Conservation (phyloP, 1,140 invertebrate genomes). For the Coboldia fuscipes region DNA sequence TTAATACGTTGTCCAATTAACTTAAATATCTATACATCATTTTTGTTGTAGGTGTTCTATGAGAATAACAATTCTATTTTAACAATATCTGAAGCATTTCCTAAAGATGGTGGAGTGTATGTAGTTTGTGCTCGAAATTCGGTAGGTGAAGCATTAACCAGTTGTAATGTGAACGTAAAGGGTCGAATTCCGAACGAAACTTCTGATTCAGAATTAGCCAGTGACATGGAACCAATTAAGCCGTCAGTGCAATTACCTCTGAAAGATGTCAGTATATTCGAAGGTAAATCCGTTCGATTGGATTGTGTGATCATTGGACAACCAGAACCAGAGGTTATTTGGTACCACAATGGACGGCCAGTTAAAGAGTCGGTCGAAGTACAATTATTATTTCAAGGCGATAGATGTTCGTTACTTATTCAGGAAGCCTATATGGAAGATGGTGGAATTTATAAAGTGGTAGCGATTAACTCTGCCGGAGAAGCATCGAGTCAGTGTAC, state of each 20-base stretch:
- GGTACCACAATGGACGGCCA: slow-evolving; percentile 65
- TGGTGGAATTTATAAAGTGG: slow-evolving; percentile 55
- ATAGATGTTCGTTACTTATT: slow-evolving; percentile 58
- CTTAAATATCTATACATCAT: slow-evolving; percentile 7
- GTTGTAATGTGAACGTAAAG: slow-evolving; percentile 46
- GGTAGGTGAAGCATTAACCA: slow-evolving; percentile 35
- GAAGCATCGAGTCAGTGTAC: slow-evolving; percentile 52
- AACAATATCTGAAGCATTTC: slow-evolving; percentile 40
- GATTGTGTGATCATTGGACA: slow-evolving; percentile 67
- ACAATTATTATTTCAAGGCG: slow-evolving; percentile 59
- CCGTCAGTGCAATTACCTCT: slow-evolving; percentile 51
- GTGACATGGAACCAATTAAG: slow-evolving; percentile 44
- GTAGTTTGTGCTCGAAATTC: slow-evolving; percentile 36
- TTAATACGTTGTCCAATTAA: slow-evolving; percentile 14
- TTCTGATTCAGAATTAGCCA: slow-evolving; percentile 46
- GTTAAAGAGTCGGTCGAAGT: slow-evolving; percentile 63
- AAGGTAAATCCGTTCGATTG: slow-evolving; percentile 45
- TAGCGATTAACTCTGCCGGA: slow-evolving; percentile 58
- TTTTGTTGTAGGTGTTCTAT: slow-evolving; percentile 33
- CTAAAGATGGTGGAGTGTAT: slow-evolving; percentile 48
- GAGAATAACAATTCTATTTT: slow-evolving; percentile 37
- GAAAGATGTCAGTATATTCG: slow-evolving; percentile 40
- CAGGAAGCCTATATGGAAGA: slow-evolving; percentile 53
- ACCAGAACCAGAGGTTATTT: slow-evolving; percentile 72
- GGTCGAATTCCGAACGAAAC: slow-evolving; percentile 43